These are phyloP conservation scores for Pseudorhombus dupliciocellatus DNA, from an alignment of 2,113 vertebrate genomes.

Conservation along the genomic window DNA sequence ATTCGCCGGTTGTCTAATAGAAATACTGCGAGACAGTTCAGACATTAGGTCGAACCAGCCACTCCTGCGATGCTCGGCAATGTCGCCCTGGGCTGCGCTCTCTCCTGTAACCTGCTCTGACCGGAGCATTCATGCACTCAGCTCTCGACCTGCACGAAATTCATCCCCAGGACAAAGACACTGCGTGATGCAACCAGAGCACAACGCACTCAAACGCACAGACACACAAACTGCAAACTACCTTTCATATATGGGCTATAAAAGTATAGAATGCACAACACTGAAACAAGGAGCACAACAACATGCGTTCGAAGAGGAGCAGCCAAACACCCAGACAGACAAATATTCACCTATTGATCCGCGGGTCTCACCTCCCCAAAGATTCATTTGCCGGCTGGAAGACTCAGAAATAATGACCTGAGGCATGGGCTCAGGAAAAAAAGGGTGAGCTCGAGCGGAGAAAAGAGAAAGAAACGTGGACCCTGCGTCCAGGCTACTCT, in stretches of 20 bases:
- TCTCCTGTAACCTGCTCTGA: slow-evolving; percentile 42
- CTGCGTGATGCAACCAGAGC: neutral
- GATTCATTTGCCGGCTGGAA: neutral
- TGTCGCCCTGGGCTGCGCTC: slow-evolving; percentile 8
- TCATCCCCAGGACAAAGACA: slow-evolving; percentile 14
- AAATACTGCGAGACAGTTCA: slow-evolving; percentile 2
- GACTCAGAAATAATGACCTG: slow-evolving; percentile 13
- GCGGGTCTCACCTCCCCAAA: neutral
- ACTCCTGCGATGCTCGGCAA: slow-evolving; percentile 14
- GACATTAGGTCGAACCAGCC: neutral
- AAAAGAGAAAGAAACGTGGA: neutral
- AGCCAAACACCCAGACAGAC: neutral
- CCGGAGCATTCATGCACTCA: slow-evolving; percentile 17
- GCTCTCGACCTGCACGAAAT: slow-evolving; percentile 31
- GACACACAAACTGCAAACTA: neutral
- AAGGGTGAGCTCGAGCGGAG: neutral
- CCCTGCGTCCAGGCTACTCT: neutral
- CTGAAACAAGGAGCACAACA: neutral
- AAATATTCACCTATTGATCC: slow-evolving; percentile 29
- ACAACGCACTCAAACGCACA: neutral
- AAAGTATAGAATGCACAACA: neutral
- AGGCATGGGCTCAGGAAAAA: neutral
- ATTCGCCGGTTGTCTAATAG: too few relatives aligned
- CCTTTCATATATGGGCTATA: neutral
- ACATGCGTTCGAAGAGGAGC: neutral